Base-by-base conservation (phyloP, 2,888 invertebrate genomes). In the Platypus cylindrus region DNA sequence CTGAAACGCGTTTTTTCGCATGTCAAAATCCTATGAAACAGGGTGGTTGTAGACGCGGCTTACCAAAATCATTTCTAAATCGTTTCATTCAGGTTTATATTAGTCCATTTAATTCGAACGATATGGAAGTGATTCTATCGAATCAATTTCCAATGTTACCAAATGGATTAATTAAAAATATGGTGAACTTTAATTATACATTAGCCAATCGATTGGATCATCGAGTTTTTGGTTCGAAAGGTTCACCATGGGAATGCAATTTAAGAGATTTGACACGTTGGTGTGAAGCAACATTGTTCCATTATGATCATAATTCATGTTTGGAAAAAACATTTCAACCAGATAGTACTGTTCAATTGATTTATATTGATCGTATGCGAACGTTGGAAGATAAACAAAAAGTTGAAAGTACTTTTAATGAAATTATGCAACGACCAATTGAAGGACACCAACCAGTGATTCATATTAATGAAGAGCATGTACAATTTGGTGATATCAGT, bases 241-340 rank as follows among this genome's bases (percentile, higher is more conserved):
- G 95, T 0, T 77, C 84, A 0, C 95, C 95, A 0, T 97, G 89
- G 82, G 97, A 98, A 62, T 89, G 95, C 65, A 99, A 99, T 65
- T 66, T 99, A 29, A 72, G 98, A 49, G 98, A 99, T 57, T 70
- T 98, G 46, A 76, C 82, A 38, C 74, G 97, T 47, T 97, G 94
- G 94, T 89, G 89, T 55, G 80, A 91, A 49, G 72, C 80, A 0
- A 66, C 79, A 1, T 59, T 73, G 17, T 61, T 61, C 34, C 64
- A 66, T 47, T 52, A 59, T 40, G 48, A 55, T 13, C 37, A 40
- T 3, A 45, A 36, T 23, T 18, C 15, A 8, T 9, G 4, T 4
- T 18, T 17, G 4, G 20, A 26, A 3, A 29, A 17, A 7, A 38
- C 43, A 49, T 44, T 51, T 60, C 23, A 60, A 63, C 49, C 78